Evolutionary conservation across 2,797 vertebrate genomes (phyloP).

Genomic region (Gadopsis bispinosus): DNA sequence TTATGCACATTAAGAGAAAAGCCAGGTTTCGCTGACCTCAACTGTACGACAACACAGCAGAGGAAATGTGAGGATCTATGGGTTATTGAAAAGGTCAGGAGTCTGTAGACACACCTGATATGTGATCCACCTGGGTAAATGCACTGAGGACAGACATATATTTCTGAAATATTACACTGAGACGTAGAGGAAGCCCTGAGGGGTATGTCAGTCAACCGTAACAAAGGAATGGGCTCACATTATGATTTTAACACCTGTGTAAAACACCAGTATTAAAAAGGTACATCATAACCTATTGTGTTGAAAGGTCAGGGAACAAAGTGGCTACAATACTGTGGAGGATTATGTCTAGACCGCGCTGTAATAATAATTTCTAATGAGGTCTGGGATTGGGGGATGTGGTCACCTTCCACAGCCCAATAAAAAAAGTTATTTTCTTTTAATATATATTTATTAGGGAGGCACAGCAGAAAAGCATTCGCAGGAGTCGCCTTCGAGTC

Average conservation of each 20-base stretch:
- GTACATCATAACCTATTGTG: conserved; percentile 44
- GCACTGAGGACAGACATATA: conserved; percentile 15
- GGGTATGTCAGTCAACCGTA: conserved; percentile 44
- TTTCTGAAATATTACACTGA: conserved; percentile 50
- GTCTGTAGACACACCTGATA: conserved; percentile 46
- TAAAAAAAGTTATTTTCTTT: conserved; percentile 40
- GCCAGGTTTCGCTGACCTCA: conserved; percentile 51
- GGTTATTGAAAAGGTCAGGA: conserved; percentile 61
- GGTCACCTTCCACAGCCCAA: conserved; percentile 69
- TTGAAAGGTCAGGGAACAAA: conserved; percentile 61
- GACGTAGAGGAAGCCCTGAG: conserved; percentile 32
- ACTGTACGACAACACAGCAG: conserved; percentile 37
- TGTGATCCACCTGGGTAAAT: conserved; percentile 36
- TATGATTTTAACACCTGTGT: conserved; percentile 40
- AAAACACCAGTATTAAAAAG: conserved; percentile 54
- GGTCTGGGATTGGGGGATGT: conserved; percentile 42
- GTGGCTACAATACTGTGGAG: conserved; percentile 23
- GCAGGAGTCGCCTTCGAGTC: conserved; percentile 32
- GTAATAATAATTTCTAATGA: conserved; percentile 66
- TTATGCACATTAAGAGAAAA: conserved; percentile 45
- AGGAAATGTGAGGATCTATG: conserved; percentile 56
- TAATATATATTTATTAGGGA: conserved; percentile 57
- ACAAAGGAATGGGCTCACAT: conserved; percentile 56
- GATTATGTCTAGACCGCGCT: conserved; percentile 32
- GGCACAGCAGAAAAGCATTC: conserved; percentile 6